Evolutionary conservation across 2,113 vertebrate species (phyloP).

Genomic region (Caloenas nicobarica): DNA sequence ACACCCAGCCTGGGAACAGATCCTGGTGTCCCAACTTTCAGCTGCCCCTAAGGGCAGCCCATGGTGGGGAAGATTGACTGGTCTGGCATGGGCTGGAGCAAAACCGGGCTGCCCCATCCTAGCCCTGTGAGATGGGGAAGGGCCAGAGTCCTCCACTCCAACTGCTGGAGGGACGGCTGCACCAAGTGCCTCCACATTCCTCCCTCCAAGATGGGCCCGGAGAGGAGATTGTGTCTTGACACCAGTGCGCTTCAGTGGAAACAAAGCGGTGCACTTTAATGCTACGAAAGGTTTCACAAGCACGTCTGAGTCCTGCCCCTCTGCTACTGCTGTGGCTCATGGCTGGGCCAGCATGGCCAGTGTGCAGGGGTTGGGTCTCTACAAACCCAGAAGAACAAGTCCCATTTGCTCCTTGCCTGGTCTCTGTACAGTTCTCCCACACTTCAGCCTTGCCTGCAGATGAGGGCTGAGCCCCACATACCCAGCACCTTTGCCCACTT

Average conservation of each 20-base stretch:
- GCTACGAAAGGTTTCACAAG: slow-evolving; percentile 21
- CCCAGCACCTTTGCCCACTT: background rate
- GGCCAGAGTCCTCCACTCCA: background rate
- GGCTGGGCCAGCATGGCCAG: accelerated
- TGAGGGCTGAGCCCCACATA: background rate
- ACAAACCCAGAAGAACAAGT: background rate
- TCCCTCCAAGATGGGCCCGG: background rate
- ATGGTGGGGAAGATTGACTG: accelerated
- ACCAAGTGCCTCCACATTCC: background rate
- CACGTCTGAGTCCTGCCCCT: background rate
- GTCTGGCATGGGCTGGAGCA: background rate
- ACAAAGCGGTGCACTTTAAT: slow-evolving; percentile 36
- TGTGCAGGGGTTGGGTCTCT: background rate
- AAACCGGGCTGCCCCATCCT: background rate
- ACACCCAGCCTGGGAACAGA: background rate
- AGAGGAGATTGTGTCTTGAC: background rate
- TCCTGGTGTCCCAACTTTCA: background rate
- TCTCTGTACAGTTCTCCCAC: background rate
- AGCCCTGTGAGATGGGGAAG: background rate
- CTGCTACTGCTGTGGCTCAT: background rate
- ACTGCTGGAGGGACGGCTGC: background rate
- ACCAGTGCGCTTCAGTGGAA: background rate
- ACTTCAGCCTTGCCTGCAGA: background rate
- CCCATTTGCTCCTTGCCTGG: background rate
- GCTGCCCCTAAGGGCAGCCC: background rate